A percentile compares a stretch with the other conserved stretches of the same genome.
Evolutionary conservation across 2,797 vertebrate genomes (phyloP).

Genomic region (Muscicapa striata): DNA sequence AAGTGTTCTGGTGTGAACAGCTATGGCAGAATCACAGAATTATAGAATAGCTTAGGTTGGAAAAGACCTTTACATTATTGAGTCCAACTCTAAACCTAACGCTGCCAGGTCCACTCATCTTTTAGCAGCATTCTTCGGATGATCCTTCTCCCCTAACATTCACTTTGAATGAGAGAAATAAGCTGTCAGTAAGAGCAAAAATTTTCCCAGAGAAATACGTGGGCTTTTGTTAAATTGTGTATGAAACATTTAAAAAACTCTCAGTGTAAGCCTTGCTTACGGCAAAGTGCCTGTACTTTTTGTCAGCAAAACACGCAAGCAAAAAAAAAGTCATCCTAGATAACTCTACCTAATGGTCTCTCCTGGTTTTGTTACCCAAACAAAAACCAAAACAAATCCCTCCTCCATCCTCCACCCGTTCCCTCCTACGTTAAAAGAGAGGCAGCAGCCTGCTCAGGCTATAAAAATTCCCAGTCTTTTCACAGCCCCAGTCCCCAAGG

Average conservation of each 20-base stretch:
- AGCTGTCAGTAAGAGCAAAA: not conserved
- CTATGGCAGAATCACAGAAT: not conserved
- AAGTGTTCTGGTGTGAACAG: not conserved
- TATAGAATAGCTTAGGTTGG: not conserved
- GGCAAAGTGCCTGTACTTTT: not conserved
- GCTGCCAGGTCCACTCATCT: not conserved
- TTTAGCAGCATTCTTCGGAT: not conserved
- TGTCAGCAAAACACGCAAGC: conserved; percentile 8
- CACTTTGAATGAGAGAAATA: not conserved
- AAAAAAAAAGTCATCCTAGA: not conserved
- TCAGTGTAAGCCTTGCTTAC: not conserved
- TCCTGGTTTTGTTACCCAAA: conserved; percentile 57
- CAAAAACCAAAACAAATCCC: conserved; percentile 49
- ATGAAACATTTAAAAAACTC: not conserved
- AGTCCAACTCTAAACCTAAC: not conserved
- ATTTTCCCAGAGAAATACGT: not conserved
- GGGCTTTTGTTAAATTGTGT: not conserved
- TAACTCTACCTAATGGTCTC: not conserved
- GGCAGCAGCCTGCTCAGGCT: conserved; percentile 31
- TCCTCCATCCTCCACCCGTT: conserved; percentile 8
- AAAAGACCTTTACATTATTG: not conserved
- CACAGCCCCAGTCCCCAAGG: not conserved
- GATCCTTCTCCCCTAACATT: not conserved
- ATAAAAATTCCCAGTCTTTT: conserved; percentile 37
- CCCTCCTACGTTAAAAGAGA: not conserved